phyloP scores from a whole-genome alignment of 1,140 invertebrate genomes.

The Aradophagus sp. region DNA sequence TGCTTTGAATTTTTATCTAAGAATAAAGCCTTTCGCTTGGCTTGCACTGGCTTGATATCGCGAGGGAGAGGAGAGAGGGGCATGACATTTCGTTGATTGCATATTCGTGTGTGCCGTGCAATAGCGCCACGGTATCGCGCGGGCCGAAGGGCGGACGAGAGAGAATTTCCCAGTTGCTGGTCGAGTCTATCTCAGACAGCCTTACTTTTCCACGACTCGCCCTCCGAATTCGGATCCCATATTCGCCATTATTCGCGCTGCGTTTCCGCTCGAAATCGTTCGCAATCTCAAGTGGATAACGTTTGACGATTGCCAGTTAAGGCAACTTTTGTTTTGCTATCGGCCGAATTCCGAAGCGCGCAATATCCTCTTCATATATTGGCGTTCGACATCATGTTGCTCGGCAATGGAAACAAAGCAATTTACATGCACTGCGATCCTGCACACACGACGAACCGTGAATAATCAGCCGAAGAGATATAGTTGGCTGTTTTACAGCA shows the following conservation, averaged over 20 bases:
- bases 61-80: no score
- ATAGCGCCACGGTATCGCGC: slow-evolving; percentile 53
- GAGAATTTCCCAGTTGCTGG: no score
- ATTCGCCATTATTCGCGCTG: slow-evolving; percentile 48
- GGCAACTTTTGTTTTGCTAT: slow-evolving; percentile 46
- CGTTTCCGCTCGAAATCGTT: slow-evolving; percentile 38
- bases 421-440: slow-evolving; percentile 35
- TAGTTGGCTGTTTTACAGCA: no score
- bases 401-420: slow-evolving; percentile 27
- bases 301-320: slow-evolving; percentile 41
- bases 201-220: slow-evolving; percentile 32
- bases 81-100: slow-evolving; percentile 59
- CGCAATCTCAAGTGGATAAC: slow-evolving; percentile 55
- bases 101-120: slow-evolving; percentile 52
- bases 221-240: not conserved
- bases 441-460: slow-evolving; percentile 19
- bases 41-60: no score
- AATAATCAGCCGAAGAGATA: slow-evolving; percentile 37
- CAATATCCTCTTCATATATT: slow-evolving; percentile 49
- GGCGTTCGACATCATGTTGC: slow-evolving; percentile 15
- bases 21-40: no score
- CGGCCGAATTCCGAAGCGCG: slow-evolving; percentile 27
- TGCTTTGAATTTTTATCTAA: no score
- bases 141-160: no score
- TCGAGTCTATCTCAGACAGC: slow-evolving; percentile 15